Conservation (phyloP, 2,113 vertebrate species). For the Urocolius indicus region DNA sequence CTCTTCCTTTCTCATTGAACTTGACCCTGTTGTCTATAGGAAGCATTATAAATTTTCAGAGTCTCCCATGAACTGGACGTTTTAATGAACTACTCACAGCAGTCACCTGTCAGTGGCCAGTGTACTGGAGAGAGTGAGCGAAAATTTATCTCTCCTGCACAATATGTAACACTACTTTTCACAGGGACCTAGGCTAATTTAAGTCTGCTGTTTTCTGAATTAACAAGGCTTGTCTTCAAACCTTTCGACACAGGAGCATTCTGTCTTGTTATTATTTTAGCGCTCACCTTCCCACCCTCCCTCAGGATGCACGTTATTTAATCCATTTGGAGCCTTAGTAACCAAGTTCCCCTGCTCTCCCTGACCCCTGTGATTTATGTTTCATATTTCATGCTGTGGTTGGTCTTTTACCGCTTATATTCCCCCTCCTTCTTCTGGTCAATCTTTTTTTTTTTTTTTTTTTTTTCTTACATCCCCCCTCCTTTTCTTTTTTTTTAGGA, state of each 20-base stretch:
- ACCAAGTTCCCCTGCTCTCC: conserved; percentile 54
- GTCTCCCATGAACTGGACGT: conserved; percentile 76
- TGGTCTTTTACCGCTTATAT: conserved; percentile 56
- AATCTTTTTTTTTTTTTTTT: neutral
- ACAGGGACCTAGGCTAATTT: conserved; percentile 75
- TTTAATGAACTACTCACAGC: conserved; percentile 83
- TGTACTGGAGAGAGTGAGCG: conserved; percentile 42
- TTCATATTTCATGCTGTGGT: conserved; percentile 62
- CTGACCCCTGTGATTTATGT: conserved; percentile 68
- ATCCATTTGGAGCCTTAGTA: conserved; percentile 74
- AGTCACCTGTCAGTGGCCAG: conserved; percentile 75
- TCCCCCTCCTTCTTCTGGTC: neutral
- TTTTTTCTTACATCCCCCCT: rapidly evolving
- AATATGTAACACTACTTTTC: conserved; percentile 69
- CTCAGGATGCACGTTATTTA: conserved; percentile 70
- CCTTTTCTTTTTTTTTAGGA: neutral
- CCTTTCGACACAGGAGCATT: conserved; percentile 69
- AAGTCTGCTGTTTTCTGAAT: conserved; percentile 75
- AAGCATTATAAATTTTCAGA: conserved; percentile 81
- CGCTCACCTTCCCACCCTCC: conserved; percentile 52
- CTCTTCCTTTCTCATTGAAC: conserved; percentile 74
- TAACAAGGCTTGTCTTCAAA: conserved; percentile 80
- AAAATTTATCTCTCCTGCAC: conserved; percentile 79
- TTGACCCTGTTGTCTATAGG: conserved; percentile 75
- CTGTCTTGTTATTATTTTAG: conserved; percentile 72